Base-by-base conservation (phyloP, 2,888 invertebrate species). In the Phalera bucephala region DNA sequence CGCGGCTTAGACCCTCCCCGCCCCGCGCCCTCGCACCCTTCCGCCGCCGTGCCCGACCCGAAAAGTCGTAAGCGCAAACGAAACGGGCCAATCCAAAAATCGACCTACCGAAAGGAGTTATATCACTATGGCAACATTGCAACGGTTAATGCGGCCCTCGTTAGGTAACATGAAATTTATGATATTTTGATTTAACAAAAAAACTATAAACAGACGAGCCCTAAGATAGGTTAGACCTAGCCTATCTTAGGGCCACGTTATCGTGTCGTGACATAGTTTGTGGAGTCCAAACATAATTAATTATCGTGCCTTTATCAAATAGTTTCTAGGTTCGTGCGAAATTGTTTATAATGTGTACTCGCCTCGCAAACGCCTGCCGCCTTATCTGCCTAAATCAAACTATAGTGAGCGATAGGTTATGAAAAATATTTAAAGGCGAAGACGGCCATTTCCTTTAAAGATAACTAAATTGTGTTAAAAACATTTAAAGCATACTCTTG, bases 1-100 rank as follows among this genome's bases (percentile, higher is more conserved):
- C 71, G 71, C 68, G 64, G 47, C 61, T 56, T 52, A 53, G 52
- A 49, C 52, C 42, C 52, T 54, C 60, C 56, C 47, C 39, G 46
- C 43, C 63, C 51, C 54, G 27, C 40, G 35, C 40, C 40, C 58
- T 34, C 54, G 33, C 45, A 52, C 46, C 44, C 45, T 52, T 43
- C 51, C 44, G 36, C 57, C 44, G 44, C 39, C 32, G 36, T 29
- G 36, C 27, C 6, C 40, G 45, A 32, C 26, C 44, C 52, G 23
- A 52, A 58, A 64, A 55, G 64, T 37, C 66, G 46, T 63, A 66
- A 63, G 52, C 45, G 41, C 61, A 49, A 47, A 17, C 45, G 20
- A 46, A 43, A 41, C 55, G 33, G 15, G 41, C 31, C 37, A 31
- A 32, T 28, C 33, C 22, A 6, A 42, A 55, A 59, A 50, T 36